Evolutionary conservation across 2,113 vertebrate genomes (phyloP).

Genomic region (Ceyx cyanopectus): DNA sequence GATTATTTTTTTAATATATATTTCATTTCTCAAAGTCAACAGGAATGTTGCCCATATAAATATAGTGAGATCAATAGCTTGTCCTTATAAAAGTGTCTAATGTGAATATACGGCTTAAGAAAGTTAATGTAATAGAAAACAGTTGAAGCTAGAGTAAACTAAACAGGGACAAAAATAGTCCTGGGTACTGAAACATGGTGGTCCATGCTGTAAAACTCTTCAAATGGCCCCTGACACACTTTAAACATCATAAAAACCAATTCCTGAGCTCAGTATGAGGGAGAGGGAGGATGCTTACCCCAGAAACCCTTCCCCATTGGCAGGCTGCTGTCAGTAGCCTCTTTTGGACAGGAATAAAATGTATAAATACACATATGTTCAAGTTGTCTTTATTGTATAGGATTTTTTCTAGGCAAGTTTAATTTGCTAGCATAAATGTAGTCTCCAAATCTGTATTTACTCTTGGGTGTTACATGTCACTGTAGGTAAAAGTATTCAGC

Average conservation of each 20-base stretch:
- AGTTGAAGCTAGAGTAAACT: background rate
- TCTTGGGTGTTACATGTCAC: background rate
- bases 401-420: background rate
- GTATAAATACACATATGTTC: background rate
- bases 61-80: background rate
- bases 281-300: background rate
- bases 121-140: background rate
- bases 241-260: background rate
- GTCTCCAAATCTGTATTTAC: constrained; percentile 29
- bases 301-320: background rate
- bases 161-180: background rate
- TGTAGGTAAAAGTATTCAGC: constrained; percentile 45
- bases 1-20: background rate
- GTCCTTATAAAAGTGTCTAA: background rate
- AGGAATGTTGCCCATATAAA: background rate
- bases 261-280: background rate
- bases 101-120: background rate
- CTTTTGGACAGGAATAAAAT: background rate
- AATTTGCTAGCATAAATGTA: constrained; percentile 6
- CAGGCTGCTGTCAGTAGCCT: background rate
- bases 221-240: accelerated
- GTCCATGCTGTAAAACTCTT: background rate
- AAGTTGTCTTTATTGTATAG: background rate
- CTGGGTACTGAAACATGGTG: background rate
- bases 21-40: constrained; percentile 17